phyloP scores from a whole-genome alignment of 2,113 vertebrate genomes.

The Mormoops blainvillei region DNA sequence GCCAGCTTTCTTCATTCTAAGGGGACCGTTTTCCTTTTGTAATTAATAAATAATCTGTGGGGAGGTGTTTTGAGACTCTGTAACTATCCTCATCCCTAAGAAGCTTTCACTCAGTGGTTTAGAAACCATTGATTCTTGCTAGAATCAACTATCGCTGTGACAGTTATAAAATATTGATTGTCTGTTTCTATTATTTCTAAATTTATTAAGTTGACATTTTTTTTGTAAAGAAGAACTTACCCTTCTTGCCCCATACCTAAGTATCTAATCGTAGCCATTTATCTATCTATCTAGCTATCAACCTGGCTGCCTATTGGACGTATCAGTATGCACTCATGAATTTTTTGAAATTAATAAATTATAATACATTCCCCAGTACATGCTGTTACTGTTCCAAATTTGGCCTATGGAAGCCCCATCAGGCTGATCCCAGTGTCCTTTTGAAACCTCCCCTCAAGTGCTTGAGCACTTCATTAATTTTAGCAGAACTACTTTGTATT shows the following conservation, averaged over 20 bases:
- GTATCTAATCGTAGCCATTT: not conserved
- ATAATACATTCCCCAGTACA: not conserved
- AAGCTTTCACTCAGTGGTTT: not conserved
- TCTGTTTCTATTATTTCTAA: not conserved
- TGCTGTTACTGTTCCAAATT: not conserved
- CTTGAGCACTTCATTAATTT: not conserved
- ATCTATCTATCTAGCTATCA: not conserved
- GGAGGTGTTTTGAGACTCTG: not conserved
- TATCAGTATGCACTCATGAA: not conserved
- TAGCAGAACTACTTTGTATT: not conserved
- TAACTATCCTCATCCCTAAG: not conserved
- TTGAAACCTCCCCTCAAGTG: not conserved
- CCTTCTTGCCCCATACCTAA: not conserved
- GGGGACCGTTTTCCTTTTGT: not conserved
- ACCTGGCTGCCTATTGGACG: not conserved
- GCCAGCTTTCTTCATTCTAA: not conserved
- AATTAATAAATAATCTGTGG: not conserved
- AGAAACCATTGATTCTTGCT: not conserved
- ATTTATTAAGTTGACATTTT: not conserved
- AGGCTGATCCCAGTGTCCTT: not conserved
- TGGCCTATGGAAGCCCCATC: not conserved
- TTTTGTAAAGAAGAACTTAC: conserved; percentile 20
- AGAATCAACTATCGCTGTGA: not conserved
- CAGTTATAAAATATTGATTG: not conserved
- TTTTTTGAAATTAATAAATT: not conserved